These are phyloP conservation scores for Rhynchophorus ferrugineus DNA, from an alignment of 1,140 invertebrate genomes.

Conservation along the genomic window DNA sequence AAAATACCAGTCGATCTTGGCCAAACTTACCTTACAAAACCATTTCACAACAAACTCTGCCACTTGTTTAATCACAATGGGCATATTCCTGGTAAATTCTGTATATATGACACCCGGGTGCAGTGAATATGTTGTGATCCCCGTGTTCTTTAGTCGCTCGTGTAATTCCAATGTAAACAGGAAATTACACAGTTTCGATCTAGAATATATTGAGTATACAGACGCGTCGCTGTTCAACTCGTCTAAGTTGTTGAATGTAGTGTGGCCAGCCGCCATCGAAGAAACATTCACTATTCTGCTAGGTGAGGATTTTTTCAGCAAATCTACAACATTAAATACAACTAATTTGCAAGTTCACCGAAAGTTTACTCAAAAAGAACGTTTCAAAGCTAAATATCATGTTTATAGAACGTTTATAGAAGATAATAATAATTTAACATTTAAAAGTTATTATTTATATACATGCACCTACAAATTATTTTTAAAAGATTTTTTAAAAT, in stretches of 20 bases:
- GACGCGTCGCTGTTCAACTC: background rate
- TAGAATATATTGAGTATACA: slow-evolving; percentile 43
- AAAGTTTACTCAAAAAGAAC: no score
- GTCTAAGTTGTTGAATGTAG: slow-evolving; percentile 35
- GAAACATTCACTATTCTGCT: slow-evolving; percentile 23
- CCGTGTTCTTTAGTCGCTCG: slow-evolving; percentile 60
- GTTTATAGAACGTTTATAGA: background rate
- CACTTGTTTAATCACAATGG: background rate
- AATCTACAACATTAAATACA: slow-evolving; percentile 17
- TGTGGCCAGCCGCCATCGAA: slow-evolving; percentile 41
- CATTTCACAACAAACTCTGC: background rate
- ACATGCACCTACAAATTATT: slow-evolving; percentile 19
- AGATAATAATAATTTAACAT: background rate
- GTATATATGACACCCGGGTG: slow-evolving; percentile 59
- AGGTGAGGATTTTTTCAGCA: slow-evolving; percentile 32
- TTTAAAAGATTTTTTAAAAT: slow-evolving; percentile 33
- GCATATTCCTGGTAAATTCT: slow-evolving; percentile 7
- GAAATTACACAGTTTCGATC: slow-evolving; percentile 72
- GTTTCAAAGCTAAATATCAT: background rate
- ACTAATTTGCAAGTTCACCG: no score
- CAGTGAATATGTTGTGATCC: slow-evolving; percentile 70
- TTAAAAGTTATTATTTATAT: background rate
- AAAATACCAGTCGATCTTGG: no score
- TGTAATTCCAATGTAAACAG: slow-evolving; percentile 76
- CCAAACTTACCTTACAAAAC: slow-evolving; percentile 41